These are phyloP conservation scores for Motacilla tschutschensis DNA, from an alignment of 2,113 vertebrate genomes.

Conservation along the genomic window DNA sequence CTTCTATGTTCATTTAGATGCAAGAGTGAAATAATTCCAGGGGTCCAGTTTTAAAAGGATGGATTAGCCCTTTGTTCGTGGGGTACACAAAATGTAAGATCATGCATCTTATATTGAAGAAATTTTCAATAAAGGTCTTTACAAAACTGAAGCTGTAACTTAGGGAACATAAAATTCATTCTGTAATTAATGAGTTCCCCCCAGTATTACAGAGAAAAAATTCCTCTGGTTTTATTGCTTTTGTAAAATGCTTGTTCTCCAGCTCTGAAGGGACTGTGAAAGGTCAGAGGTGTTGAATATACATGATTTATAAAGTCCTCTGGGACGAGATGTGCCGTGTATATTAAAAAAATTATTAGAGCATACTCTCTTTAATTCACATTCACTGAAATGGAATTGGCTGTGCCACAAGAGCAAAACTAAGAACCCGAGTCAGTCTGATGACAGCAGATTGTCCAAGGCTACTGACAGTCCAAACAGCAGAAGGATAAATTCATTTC, in stretches of 20 bases:
- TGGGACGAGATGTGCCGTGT: neutral
- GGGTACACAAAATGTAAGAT: neutral
- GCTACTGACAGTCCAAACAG: neutral
- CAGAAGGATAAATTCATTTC: neutral
- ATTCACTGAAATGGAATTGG: neutral
- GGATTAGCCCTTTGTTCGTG: neutral
- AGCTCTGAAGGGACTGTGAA: neutral
- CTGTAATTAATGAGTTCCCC: neutral
- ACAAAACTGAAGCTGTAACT: neutral
- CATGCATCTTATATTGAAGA: neutral
- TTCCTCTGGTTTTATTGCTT: neutral
- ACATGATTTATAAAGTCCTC: conserved; percentile 37
- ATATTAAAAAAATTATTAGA: conserved; percentile 25
- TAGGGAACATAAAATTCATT: neutral
- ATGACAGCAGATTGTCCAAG: neutral
- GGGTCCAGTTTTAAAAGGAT: neutral
- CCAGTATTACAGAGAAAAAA: neutral
- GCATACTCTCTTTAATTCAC: conserved; percentile 2
- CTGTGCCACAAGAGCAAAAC: neutral
- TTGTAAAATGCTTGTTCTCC: neutral
- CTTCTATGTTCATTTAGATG: neutral
- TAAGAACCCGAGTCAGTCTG: neutral
- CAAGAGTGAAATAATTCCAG: neutral
- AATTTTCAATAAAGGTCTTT: neutral
- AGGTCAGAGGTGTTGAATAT: conserved; percentile 26